These are phyloP conservation scores for Hedya salicella DNA, from an alignment of 2,888 invertebrate species.

Conservation along the genomic window DNA sequence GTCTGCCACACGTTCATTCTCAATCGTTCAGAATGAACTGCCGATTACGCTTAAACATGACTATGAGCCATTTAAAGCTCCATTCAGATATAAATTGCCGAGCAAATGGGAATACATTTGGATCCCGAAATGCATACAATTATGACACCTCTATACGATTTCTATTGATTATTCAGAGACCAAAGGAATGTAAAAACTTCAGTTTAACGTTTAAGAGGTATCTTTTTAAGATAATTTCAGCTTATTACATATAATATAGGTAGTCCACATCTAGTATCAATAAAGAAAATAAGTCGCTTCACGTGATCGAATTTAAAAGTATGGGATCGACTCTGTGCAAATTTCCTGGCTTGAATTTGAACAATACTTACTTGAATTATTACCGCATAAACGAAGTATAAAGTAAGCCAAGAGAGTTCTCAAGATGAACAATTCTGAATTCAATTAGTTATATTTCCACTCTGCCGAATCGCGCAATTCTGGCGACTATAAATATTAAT, in stretches of 20 bases:
- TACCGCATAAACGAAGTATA: conserved; percentile 20
- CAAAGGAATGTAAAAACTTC: background rate
- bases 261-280: too few species aligned
- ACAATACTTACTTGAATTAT: background rate
- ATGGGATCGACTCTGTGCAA: too few species aligned
- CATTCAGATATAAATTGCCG: conserved; percentile 45
- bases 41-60: conserved; percentile 44
- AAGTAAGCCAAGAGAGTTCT: background rate
- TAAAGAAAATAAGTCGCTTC: too few species aligned
- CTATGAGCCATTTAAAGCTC: conserved; percentile 45
- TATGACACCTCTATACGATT: background rate
- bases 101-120: conserved; percentile 24
- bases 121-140: background rate
- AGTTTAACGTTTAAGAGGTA: too few species aligned
- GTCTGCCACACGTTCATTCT: conserved; percentile 11
- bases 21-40: conserved; percentile 39
- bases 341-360: background rate
- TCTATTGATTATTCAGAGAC: background rate
- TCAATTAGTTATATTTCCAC: conserved; percentile 59
- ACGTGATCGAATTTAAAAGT: too few species aligned
- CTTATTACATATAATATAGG: too few species aligned
- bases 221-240: background rate
- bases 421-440: conserved; percentile 47
- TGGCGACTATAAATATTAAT: conserved; percentile 56
- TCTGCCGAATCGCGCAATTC: conserved; percentile 54